These are phyloP conservation scores for Aptenodytes patagonicus DNA, from an alignment of 2,113 vertebrate species.

Conservation along the genomic window DNA sequence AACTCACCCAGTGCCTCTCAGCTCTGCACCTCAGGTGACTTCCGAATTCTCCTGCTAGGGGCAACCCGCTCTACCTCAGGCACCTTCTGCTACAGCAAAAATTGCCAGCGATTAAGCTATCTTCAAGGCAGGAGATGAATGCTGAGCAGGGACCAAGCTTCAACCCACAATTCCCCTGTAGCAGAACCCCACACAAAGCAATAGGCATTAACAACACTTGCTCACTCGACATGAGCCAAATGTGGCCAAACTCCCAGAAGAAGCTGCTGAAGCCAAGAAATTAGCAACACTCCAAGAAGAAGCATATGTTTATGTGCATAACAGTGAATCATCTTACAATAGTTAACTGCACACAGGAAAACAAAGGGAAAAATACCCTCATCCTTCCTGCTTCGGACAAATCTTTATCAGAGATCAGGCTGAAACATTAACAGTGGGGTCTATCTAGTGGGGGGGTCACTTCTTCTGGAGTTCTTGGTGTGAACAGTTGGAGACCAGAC, in stretches of 20 bases:
- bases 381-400: background rate
- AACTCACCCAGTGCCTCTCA: background rate
- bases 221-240: background rate
- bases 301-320: background rate
- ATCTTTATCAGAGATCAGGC: background rate
- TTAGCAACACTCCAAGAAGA: background rate
- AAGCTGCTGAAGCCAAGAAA: conserved; percentile 16
- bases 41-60: background rate
- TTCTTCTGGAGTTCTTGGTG: background rate
- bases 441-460: accelerated
- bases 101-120: background rate
- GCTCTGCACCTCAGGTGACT: background rate
- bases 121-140: background rate
- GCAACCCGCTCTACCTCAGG: background rate
- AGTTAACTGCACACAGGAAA: background rate
- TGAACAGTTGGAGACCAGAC: accelerated
- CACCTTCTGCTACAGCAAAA: background rate
- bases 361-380: background rate
- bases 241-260: background rate
- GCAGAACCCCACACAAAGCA: background rate
- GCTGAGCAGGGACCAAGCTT: background rate
- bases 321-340: background rate
- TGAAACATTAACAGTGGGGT: accelerated
- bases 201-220: background rate
- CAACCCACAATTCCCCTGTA: background rate